phyloP scores from a whole-genome alignment of 1,140 invertebrate species.

The Pectinophora gossypiella region DNA sequence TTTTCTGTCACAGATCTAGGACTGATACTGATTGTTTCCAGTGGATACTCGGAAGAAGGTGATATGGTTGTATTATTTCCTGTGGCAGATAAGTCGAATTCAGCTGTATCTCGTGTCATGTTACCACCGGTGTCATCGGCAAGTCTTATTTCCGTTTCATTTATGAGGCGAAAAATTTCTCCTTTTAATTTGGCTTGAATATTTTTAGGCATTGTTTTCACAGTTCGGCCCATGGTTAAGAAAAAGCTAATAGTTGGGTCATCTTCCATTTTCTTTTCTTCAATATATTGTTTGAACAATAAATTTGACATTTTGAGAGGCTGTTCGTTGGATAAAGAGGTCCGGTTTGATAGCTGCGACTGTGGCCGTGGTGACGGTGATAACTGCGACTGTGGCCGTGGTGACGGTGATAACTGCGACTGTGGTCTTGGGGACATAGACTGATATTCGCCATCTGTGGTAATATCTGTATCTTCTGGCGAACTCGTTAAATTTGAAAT shows the following conservation, averaged over 20 bases:
- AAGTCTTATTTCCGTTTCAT: neutral
- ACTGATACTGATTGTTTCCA: neutral
- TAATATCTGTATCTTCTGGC: neutral
- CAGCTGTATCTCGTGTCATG: neutral
- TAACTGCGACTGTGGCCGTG: too few relatives aligned
- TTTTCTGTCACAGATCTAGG: neutral
- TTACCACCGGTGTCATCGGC: neutral
- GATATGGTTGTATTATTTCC: neutral
- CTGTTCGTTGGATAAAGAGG: neutral
- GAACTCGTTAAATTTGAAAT: slow-evolving; percentile 3
- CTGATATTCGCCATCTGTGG: neutral
- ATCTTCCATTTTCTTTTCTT: neutral
- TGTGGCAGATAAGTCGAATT: neutral
- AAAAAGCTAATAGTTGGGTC: neutral
- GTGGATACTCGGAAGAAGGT: neutral
- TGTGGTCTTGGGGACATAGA: neutral
- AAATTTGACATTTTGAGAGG: neutral
- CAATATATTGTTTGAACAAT: neutral
- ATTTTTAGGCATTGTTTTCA: neutral
- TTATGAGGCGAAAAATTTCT: neutral
- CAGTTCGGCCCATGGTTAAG: neutral
- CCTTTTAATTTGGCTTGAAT: neutral
- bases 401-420: too few relatives aligned
- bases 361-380: too few relatives aligned
- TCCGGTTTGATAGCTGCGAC: neutral